Base-by-base conservation (phyloP, 2,797 vertebrate species). In the Huso huso region DNA sequence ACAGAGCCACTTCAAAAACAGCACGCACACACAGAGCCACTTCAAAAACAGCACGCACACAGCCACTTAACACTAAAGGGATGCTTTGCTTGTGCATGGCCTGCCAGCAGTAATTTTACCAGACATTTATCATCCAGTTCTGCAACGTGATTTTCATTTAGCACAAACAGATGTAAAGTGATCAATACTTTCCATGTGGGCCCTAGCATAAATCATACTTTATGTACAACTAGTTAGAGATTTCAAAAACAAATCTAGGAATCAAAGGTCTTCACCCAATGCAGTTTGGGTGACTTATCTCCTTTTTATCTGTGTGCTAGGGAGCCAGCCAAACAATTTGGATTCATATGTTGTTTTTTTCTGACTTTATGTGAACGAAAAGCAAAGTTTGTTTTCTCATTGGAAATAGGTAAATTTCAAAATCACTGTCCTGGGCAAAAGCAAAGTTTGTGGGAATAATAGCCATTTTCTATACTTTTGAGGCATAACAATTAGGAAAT, bases 111-210 rank as follows among this genome's bases (percentile, higher is more conserved):
- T 62, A 62, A 62, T 62, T 62, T 37, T 10, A 13, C 9, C 12
- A 15, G 37, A 76, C 82, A 84, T 85, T 79, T 79, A 80, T 79
- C 82, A 74, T 68, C 64, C 15, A 64, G 66, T 61, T 49, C 74
- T 71, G 73, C 67, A 67, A 64, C 77, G 71, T 62, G 66, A 72
- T 71, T 77, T 76, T 82, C 76, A 75, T 81, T 75, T 74, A 67
- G 69, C 15, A 70, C 68, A 70, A 81, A 74, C 70, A 68, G 70
- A 75, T 72, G 74, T 71, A 76, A 68, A 62, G 67, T 68, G 73
- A 79, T 70, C 71, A 68, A 71, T 66, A 61, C 65, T n/a, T 59
- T 63, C 64, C 69, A 59, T 66, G 48, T 70, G 63, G 18, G 59
- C 65, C 62, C 62, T 18, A 13, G 51, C 63, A 75, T 78, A 75